Evolutionary conservation across 2,113 vertebrate species (phyloP).

Genomic region (Myocastor coypus): DNA sequence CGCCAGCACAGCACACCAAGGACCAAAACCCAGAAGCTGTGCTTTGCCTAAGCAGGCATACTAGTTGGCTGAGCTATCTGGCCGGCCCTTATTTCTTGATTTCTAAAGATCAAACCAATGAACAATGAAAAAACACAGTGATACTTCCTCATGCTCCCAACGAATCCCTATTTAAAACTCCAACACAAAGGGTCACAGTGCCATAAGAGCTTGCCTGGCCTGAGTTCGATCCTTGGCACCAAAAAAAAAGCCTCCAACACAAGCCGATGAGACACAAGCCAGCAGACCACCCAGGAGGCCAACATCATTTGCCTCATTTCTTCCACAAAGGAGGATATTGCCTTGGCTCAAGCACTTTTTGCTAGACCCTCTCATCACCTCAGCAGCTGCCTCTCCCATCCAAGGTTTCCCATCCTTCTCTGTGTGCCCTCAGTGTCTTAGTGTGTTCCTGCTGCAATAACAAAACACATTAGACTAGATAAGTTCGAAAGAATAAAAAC

Average conservation of each 20-base stretch:
- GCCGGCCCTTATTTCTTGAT: too few species aligned
- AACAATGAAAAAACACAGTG: background rate
- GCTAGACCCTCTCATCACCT: background rate
- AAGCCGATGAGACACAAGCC: background rate
- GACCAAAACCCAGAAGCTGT: too few species aligned
- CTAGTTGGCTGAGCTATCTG: too few species aligned
- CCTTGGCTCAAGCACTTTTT: background rate
- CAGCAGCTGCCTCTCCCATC: background rate
- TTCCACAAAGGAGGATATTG: background rate
- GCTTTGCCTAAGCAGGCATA: too few species aligned
- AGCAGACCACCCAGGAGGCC: background rate
- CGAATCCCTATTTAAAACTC: background rate
- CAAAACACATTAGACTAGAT: background rate
- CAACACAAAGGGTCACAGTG: background rate
- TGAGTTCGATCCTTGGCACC: too few species aligned
- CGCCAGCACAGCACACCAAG: too few species aligned
- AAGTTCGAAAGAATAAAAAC: background rate
- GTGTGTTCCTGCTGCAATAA: background rate
- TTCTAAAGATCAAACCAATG: background rate
- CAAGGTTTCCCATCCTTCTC: background rate
- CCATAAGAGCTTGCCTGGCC: too few species aligned
- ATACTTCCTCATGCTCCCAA: background rate
- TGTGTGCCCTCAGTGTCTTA: background rate
- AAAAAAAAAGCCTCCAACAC: background rate
- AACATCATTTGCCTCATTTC: background rate